phyloP scores from a whole-genome alignment of 2,888 invertebrate genomes.

The Lithosia quadra region DNA sequence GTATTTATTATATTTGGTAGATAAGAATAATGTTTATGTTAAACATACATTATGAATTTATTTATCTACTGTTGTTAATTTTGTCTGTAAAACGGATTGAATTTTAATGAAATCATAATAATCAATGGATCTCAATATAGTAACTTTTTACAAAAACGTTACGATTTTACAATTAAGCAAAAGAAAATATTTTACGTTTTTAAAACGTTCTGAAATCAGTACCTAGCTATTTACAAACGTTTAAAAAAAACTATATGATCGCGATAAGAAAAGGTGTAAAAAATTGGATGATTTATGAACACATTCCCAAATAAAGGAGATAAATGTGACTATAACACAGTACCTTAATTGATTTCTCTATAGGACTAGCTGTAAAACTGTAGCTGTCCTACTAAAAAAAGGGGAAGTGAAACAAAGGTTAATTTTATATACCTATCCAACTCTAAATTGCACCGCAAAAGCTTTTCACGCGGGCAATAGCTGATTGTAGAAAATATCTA shows the following conservation, averaged over 20 bases:
- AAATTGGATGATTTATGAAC: background rate
- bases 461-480: too few relatives aligned
- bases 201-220: background rate
- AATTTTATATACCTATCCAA: too few relatives aligned
- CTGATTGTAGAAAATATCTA: too few relatives aligned
- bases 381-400: too few relatives aligned
- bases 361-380: too few relatives aligned
- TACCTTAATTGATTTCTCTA: too few relatives aligned
- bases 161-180: background rate
- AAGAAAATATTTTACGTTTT: conserved; percentile 1
- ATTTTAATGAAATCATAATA: background rate
- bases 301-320: background rate
- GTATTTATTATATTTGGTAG: background rate
- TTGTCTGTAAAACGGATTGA: conserved; percentile 1
- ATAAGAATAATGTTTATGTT: background rate
- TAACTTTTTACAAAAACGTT: background rate
- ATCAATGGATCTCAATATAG: background rate
- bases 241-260: background rate
- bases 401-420: too few relatives aligned
- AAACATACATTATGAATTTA: background rate
- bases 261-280: background rate
- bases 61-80: conserved; percentile 2
- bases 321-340: too few relatives aligned
- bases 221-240: background rate
- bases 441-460: too few relatives aligned